These are phyloP conservation scores for Rhodinocichla rosea DNA, from an alignment of 2,113 vertebrate genomes.

Conservation along the genomic window DNA sequence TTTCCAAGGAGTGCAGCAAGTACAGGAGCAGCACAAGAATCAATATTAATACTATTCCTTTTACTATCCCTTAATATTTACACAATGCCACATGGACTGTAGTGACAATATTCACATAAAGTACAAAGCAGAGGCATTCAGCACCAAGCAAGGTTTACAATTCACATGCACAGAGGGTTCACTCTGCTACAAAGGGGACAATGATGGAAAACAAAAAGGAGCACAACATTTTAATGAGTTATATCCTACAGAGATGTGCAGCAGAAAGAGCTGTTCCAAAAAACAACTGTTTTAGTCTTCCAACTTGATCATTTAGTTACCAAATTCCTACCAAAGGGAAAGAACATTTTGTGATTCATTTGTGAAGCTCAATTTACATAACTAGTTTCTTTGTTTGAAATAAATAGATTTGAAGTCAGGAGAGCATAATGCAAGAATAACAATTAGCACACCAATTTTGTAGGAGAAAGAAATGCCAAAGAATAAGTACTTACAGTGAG, in stretches of 20 bases:
- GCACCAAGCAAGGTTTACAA: neutral
- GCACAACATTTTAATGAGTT: constrained; percentile 2
- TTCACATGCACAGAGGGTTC: neutral
- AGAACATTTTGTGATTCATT: neutral
- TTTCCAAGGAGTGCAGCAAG: neutral
- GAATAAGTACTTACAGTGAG: neutral
- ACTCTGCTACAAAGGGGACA: neutral
- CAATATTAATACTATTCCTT: neutral
- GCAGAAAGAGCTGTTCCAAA: neutral
- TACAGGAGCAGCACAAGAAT: neutral
- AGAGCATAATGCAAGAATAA: neutral
- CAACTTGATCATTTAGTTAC: neutral
- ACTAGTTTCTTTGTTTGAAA: neutral
- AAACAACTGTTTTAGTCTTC: neutral
- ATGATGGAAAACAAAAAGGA: constrained; percentile 1
- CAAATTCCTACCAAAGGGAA: neutral
- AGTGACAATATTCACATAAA: neutral
- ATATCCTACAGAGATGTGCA: neutral
- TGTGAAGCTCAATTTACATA: neutral
- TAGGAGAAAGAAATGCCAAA: neutral
- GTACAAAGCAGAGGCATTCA: neutral
- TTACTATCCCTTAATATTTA: neutral
- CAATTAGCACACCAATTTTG: neutral
- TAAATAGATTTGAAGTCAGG: neutral
- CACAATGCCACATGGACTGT: neutral